phyloP scores from a whole-genome alignment of 2,113 vertebrate genomes.

The Athene cunicularia region DNA sequence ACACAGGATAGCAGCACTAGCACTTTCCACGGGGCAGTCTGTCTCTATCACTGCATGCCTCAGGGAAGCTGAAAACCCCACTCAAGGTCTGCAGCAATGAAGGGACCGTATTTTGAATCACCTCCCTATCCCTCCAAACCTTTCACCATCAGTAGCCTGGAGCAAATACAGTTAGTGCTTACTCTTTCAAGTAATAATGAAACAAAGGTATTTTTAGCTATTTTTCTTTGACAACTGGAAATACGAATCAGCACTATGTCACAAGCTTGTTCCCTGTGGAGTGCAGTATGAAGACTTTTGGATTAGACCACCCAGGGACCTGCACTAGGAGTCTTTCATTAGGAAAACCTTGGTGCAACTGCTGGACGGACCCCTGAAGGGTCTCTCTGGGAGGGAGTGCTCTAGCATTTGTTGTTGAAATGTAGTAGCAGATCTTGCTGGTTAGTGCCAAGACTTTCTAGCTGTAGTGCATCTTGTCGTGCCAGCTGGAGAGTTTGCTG shows the following conservation, averaged over 20 bases:
- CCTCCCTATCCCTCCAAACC: neutral
- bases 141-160: neutral
- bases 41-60: neutral
- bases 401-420: neutral
- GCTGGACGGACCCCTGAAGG: neutral
- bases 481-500: neutral
- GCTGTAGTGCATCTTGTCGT: neutral
- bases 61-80: neutral
- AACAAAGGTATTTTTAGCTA: conserved; percentile 14
- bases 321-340: neutral
- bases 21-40: neutral
- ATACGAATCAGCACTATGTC: neutral
- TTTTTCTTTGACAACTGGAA: neutral
- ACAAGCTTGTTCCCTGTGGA: neutral
- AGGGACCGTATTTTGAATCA: neutral
- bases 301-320: neutral
- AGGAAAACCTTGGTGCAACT: neutral
- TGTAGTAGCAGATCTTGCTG: neutral
- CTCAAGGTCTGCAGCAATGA: neutral
- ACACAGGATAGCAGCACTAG: neutral
- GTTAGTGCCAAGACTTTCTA: neutral
- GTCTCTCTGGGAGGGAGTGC: neutral
- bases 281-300: neutral
- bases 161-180: neutral
- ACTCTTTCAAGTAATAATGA: neutral